A percentile compares a stretch with the other conserved stretches of the same genome.
Evolutionary conservation across 2,113 vertebrate species (phyloP).

Genomic region (Leptobrachium leishanense): DNA sequence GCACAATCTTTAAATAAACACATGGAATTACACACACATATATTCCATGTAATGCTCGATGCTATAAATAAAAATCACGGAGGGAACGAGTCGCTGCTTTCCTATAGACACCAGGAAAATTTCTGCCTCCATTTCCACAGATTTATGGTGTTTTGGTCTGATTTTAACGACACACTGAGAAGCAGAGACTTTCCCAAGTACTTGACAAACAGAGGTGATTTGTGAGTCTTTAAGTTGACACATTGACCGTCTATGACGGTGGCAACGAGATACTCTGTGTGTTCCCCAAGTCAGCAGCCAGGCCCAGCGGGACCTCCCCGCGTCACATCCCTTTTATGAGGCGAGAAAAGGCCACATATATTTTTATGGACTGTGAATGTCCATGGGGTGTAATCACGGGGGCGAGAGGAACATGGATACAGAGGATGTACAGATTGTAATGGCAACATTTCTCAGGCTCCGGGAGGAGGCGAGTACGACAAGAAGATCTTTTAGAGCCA

Average conservation of each 20-base stretch:
- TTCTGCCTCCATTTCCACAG: slow-evolving; percentile 25
- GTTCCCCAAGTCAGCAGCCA: slow-evolving; percentile 24
- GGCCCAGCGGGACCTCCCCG: slow-evolving; percentile 9
- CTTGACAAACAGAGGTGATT: slow-evolving; percentile 41
- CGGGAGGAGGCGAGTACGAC: too few relatives aligned
- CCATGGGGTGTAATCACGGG: slow-evolving; percentile 7
- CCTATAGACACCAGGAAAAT: slow-evolving; percentile 29
- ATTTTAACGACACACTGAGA: slow-evolving; percentile 40
- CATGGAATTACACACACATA: too few relatives aligned
- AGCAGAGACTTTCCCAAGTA: slow-evolving; percentile 33
- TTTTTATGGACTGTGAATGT: slow-evolving; percentile 43
- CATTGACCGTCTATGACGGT: slow-evolving; percentile 34
- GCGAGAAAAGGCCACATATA: slow-evolving; percentile 37
- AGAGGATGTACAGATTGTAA: too few relatives aligned
- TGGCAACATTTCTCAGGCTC: too few relatives aligned
- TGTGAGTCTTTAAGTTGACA: slow-evolving; percentile 20
- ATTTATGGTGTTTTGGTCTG: slow-evolving; percentile 41
- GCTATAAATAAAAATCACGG: neutral
- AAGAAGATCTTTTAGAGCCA: too few relatives aligned
- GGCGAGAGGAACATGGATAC: slow-evolving; percentile 13
- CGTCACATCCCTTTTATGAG: slow-evolving; percentile 36
- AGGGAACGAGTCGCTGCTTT: neutral
- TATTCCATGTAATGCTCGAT: too few relatives aligned
- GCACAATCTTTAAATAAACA: too few relatives aligned
- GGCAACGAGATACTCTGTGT: slow-evolving; percentile 22